Evolutionary conservation across 2,888 invertebrate species (phyloP), one percentile per base, ranked within the genome.

Genomic region (Petrophora chlorosata): DNA sequence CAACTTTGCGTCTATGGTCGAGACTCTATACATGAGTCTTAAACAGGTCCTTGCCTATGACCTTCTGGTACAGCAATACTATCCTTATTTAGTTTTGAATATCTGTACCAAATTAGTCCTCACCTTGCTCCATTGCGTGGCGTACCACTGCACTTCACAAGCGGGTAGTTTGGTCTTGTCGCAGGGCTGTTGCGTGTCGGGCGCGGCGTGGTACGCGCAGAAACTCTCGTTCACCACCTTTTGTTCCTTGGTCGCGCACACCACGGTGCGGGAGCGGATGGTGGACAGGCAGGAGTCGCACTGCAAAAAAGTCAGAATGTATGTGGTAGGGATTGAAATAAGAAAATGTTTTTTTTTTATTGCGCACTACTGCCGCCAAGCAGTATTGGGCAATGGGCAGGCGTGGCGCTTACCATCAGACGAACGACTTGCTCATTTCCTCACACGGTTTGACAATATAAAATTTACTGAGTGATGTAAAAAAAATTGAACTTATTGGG

Each of bases 121-220:
- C n/a, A 96, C 96, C 86, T 95, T 95, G 77, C 96, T 95, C 99
- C 99, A 99, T 67, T 97, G 96, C 0, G 96, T 95, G 1, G 96
- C 92, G 72, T 96, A 97, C 98, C 98, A 99, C 76, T 94, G 93
- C 68, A 92, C 93, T 50, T 94, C 92, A 79, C 98, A 98, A 1
- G 91, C 82, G 0, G 93, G 92, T 12, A 85, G 67, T 15, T 91
- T 82, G 7, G 80, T 71, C 0, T 87, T 78, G 19, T 92, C 91
- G 67, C 98, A 98, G 2, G 92, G 82, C 47, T 94, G 91, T n/a
- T 92, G 87, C 7, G 93, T 79, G 43, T 90, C 82, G 0, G 97
- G 96, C 56, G 91, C 90, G 40, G 89, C 88, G 54, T 94, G 92
- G 15, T 90, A 78, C 10, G 92, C 91, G 71, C 98, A 98, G 61